Base-by-base conservation (phyloP, 2,888 invertebrate species). In the Heliconius charithonia region DNA sequence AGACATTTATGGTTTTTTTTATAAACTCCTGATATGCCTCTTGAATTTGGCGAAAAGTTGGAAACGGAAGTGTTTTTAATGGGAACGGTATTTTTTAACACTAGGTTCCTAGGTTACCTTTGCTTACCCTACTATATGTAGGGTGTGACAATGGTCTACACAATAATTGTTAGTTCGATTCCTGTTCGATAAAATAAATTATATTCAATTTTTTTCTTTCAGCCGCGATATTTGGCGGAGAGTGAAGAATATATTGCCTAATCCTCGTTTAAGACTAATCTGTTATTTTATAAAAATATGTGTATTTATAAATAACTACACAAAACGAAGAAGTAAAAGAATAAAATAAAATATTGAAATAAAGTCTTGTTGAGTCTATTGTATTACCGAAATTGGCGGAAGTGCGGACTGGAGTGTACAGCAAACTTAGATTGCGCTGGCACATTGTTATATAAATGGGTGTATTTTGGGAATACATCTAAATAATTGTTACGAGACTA, bases 401-500 rank as follows among this genome's bases (percentile, higher is more conserved):
- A 87, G 85, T 86, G 72, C 85, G 77, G 83, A 85, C 83, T 85
- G 84, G 85, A 87, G 87, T 86, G 87, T 85, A 86, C 82, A 84
- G 84, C 85, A 88, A 89, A 89, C 89, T 89, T 88, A 89, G 86
- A 88, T 88, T 87, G 88, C 84, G 82, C 81, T 75, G 59, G 81
- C 80, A 84, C 86, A 87, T 88, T 86, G 86, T 86, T 85, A 86
- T 87, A 87, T 85, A 87, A 88, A 87, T 85, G 84, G 79, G 76
- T 79, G 77, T 82, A 81, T 83, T 83, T 82, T 82, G 80, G 82
- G 77, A 83, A 83, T 81, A 81, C 75, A 75, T 76, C 74, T 80
- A 70, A 73, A 79, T 80, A 78, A 77, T 78, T 76, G 79, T 79
- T 73, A 25, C 4, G 25, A 75, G 59, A 62, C 66, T 62, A 29